Base-by-base conservation (phyloP, 1,140 invertebrate genomes). In the Temnothorax longispinosus region DNA sequence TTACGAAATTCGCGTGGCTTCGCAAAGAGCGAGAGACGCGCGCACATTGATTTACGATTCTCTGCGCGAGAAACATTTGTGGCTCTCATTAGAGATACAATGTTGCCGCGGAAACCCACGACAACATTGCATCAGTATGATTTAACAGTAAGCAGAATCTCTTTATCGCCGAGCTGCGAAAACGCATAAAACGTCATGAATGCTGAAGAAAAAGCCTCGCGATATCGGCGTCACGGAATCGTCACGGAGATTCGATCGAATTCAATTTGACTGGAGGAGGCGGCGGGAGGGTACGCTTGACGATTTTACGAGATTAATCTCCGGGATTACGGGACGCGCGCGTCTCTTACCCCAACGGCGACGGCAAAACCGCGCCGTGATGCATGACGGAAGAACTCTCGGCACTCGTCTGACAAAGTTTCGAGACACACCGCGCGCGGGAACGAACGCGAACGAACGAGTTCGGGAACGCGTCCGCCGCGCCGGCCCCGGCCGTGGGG, bases 401-500 rank as follows among this genome's bases (percentile, higher is more conserved):
- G 88, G 88, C 13, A n/a, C 52, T 54, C 52, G 88, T 86, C n/a
- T 27, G 76, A 78, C 76, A 75, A 90, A 93, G 85, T 91, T 91
- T 89, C 84, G 89, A 44, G 76, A 87, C 62, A 80, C 75, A 81
- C 85, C 75, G 35, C 38, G 54, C 32, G 52, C 69, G 75, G 69
- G 58, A 84, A 84, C 88, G 81, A 88, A 88, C 54, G 80, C 76
- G 60, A 81, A 47, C 88, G 90, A 89, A 89, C 88, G 86, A 91
- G 90, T 92, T 92, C 89, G 81, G 81, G 87, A 89, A 90, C 92
- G 85, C 87, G 87, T 90, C 82, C 81, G 75, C 58, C 32, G n/a
- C n/a, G 38, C 52, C 32, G n/a, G 67, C 38, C 38, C 27, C 52
- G 85, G 74, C 72, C 89, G 93, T 90, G 92, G 93, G 93, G 92